Evolutionary conservation across 2,888 invertebrate species (phyloP).

Genomic region (Erebia aethiops): DNA sequence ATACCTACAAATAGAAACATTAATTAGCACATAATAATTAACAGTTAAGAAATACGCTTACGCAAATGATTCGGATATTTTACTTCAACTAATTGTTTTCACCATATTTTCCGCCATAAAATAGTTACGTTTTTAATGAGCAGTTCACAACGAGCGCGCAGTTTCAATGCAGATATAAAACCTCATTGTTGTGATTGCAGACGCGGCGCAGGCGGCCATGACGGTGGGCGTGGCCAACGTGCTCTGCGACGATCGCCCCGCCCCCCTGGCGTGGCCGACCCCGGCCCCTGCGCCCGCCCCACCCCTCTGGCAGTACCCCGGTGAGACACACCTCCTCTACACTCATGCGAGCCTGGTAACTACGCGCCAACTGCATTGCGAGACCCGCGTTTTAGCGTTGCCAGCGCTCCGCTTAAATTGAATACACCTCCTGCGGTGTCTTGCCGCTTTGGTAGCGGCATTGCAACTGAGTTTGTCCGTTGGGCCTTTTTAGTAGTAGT

Average conservation of each 20-base stretch:
- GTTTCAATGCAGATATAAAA: conserved; percentile 45
- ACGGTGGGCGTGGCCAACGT: conserved; percentile 86
- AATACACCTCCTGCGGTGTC: conserved; percentile 60
- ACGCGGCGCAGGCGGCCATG: conserved; percentile 86
- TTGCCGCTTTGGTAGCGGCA: conserved; percentile 75
- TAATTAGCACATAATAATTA: too few species aligned
- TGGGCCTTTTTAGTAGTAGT: conserved; percentile 26
- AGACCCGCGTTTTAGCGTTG: conserved; percentile 66
- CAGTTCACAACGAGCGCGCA: conserved; percentile 44
- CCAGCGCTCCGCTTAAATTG: conserved; percentile 50
- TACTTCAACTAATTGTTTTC: neutral
- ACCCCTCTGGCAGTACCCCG: conserved; percentile 92
- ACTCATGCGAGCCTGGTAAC: conserved; percentile 76
- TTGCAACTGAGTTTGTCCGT: conserved; percentile 63
- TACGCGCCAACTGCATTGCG: conserved; percentile 82
- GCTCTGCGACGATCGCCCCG: conserved; percentile 85
- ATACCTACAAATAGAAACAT: too few species aligned
- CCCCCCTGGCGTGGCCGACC: conserved; percentile 82
- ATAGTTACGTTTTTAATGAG: conserved; percentile 23
- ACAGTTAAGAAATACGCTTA: neutral
- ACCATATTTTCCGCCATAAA: conserved; percentile 3
- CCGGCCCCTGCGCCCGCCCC: conserved; percentile 84
- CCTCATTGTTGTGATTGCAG: conserved; percentile 76
- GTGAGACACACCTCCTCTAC: conserved; percentile 79
- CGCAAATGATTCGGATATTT: neutral